Evolutionary conservation across 2,888 invertebrate genomes (phyloP), one percentile per base, ranked within the genome.

Genomic region (Dolichomitus sp.): DNA sequence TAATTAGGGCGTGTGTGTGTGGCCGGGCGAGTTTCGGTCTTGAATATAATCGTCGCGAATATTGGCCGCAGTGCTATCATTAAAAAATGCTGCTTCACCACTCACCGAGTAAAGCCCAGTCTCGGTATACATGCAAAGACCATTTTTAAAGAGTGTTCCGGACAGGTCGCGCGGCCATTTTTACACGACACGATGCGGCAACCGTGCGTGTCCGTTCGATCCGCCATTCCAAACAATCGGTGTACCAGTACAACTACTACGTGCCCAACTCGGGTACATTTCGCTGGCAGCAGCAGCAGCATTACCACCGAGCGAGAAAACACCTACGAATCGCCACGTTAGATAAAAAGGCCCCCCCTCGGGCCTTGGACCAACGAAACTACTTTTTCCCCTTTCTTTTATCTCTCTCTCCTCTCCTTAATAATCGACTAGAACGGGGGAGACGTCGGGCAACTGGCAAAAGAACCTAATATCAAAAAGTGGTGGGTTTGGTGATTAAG

Each of bases 221-320:
- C 96, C 96, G 96, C 96, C 96, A 96, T 96, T 96, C 95, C 95
- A 95, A 95, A 95, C 95, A 95, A 95, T 95, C 94, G 91, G 95
- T 95, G 95, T 95, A 86, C 84, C 66, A 80, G 83, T 63, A 73
- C 61, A 48, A 83, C 80, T 83, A 83, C 95, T 95, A 86, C 89
- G 89, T 87, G 89, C 89, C 89, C 95, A 95, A 57, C 94, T 95
- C 95, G 95, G 94, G 95, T 95, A 95, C 94, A 95, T 94, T 94
- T 94, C 89, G 95, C 94, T 94, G 94, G 37, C 37, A 37, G 9
- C 65, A 72, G 59, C 76, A 70, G 50, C 72, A n/a, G 52, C 63
- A 65, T 40, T 37, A 54, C 61, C 75, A 78, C 40, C 70, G 54
- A 66, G 57, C 68, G 57, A 74, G 70, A 48, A 59, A 66, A 68